Evolutionary conservation across 2,113 vertebrate genomes (phyloP).

Genomic region (Paratilapia polleni): DNA sequence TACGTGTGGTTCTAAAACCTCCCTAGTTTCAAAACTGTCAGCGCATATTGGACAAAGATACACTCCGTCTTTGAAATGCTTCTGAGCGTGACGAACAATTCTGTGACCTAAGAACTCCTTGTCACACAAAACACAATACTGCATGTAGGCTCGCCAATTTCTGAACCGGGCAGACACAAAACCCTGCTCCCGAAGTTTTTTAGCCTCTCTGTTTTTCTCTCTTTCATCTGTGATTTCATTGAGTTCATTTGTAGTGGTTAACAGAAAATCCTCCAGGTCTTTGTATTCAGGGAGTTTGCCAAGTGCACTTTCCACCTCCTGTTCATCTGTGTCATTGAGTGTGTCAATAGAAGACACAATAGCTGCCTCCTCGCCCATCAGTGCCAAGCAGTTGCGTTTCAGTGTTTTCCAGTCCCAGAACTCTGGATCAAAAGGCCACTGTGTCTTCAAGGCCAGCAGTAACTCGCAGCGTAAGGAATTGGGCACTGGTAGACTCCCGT

Average conservation of each 20-base stretch:
- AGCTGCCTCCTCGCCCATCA: constrained; percentile 99
- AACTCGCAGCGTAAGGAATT: constrained; percentile 98
- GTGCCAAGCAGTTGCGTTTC: constrained; percentile 94
- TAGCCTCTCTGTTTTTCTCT: constrained; percentile 94
- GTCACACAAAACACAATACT: constrained; percentile 98
- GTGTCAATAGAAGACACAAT: constrained; percentile 97
- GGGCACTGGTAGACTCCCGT: constrained; percentile 95
- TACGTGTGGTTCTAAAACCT: constrained; percentile 96
- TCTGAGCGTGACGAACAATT: constrained; percentile 97
- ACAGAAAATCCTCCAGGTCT: constrained; percentile 86
- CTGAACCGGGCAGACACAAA: constrained; percentile 97
- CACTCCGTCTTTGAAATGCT: constrained; percentile 96
- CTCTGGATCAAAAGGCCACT: constrained; percentile 99
- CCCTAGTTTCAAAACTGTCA: constrained; percentile 93
- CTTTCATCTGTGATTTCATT: constrained; percentile 87
- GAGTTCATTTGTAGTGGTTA: constrained; percentile 87
- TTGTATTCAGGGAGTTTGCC: constrained; percentile 84
- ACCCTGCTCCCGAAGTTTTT: constrained; percentile 92
- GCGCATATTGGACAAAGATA: constrained; percentile 98
- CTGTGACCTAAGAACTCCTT: constrained; percentile 98
- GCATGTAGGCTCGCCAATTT: constrained; percentile 99
- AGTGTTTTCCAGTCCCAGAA: constrained; percentile 99
- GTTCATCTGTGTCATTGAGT: constrained; percentile 92
- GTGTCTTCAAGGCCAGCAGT: constrained; percentile 97
- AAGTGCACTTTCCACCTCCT: constrained; percentile 81